phyloP scores from a whole-genome alignment of 92 coral and sea anemone species.

The Parazoanthus swiftii region DNA sequence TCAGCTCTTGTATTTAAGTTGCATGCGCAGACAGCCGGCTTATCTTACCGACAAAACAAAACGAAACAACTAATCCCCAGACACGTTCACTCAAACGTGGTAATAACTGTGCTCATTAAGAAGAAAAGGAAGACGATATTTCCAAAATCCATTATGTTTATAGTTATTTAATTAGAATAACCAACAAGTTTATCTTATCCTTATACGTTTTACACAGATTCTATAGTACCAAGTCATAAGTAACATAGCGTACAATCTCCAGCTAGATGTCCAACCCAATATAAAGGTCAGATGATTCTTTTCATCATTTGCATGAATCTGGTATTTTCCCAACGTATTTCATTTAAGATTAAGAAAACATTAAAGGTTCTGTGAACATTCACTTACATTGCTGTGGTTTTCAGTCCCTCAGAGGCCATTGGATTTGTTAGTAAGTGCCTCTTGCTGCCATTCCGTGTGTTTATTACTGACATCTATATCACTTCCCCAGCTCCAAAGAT shows the following conservation, averaged over 20 bases:
- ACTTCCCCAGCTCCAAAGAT: not conserved
- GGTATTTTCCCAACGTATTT: not conserved
- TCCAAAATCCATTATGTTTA: not conserved
- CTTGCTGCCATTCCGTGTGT: no score
- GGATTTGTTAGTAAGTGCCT: not conserved
- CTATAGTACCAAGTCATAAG: not conserved
- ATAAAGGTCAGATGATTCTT: not conserved
- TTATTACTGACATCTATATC: not conserved
- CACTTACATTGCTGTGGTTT: conserved; percentile 18
- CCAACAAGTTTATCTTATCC: not conserved
- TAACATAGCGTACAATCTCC: not conserved
- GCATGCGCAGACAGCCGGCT: no score
- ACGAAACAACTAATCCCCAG: no score
- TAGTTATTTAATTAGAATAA: not conserved
- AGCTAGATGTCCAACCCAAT: not conserved
- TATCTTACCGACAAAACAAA: no score
- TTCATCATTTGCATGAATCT: not conserved
- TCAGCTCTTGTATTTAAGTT: no score
- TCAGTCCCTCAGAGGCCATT: not conserved
- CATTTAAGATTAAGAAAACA: not conserved
- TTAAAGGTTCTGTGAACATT: not conserved
- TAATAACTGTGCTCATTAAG: not conserved
- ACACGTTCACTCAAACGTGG: not conserved
- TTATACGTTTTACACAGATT: not conserved
- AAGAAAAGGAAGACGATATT: not conserved